Conservation (phyloP, 2,888 invertebrate genomes). For the Crioceris asparagi region DNA sequence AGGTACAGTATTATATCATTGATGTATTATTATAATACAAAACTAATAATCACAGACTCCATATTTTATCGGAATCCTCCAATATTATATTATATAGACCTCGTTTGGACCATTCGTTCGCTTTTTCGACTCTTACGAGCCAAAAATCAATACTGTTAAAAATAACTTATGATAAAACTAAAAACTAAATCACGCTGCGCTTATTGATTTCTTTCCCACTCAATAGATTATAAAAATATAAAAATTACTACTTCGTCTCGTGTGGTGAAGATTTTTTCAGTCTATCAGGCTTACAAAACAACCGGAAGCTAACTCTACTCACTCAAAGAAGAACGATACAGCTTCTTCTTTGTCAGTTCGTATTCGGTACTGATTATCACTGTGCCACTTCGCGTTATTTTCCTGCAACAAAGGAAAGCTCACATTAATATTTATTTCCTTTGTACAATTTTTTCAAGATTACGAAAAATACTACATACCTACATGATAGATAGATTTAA, state of each 20-base stretch:
- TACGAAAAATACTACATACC: no score
- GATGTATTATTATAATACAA: conserved; percentile 30
- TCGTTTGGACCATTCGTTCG: conserved; percentile 19
- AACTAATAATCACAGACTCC: conserved; percentile 23
- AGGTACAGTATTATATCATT: conserved; percentile 29
- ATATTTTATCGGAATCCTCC: conserved; percentile 13
- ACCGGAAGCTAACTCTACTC: conserved; percentile 8
- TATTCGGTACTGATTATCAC: conserved; percentile 82
- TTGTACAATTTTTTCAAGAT: no score
- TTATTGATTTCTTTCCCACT: conserved; percentile 24
- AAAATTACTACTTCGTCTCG: conserved; percentile 20
- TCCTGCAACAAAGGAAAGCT: conserved; percentile 44
- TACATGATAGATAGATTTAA: no score
- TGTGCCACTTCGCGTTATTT: conserved; percentile 73
- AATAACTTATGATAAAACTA: conserved; percentile 19
- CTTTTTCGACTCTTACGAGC: conserved; percentile 2
- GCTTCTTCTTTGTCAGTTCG: conserved; percentile 79
- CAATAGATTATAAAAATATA: conserved; percentile 24
- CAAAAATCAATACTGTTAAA: conserved; percentile 21
- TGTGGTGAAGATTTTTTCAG: conserved; percentile 19
- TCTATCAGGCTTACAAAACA: conserved; percentile 17
- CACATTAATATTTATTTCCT: conserved; percentile 2
- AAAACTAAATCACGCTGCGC: conserved; percentile 32
- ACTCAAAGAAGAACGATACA: conserved; percentile 49
- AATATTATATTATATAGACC: no score